A percentile compares a stretch with the other conserved stretches of the same genome.
Conservation (phyloP, 1,140 invertebrate species). For the Wasmannia auropunctata region DNA sequence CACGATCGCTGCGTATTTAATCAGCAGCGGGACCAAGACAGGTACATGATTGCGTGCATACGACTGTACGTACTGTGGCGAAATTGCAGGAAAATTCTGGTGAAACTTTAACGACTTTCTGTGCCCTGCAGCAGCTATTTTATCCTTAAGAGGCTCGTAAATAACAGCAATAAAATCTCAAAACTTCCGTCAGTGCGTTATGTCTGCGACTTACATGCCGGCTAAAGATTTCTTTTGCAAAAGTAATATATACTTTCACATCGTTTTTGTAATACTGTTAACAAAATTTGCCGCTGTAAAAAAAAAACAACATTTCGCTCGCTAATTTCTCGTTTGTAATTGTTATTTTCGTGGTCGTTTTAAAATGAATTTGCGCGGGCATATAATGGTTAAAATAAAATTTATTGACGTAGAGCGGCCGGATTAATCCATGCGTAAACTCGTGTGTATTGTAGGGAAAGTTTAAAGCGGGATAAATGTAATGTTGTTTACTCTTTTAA, state of each 20-base stretch:
- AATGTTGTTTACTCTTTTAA: constrained; percentile 1
- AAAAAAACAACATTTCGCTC: neutral
- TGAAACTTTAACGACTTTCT: constrained; percentile 67
- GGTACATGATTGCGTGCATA: constrained; percentile 17
- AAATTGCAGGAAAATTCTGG: constrained; percentile 43
- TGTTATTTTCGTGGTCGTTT: neutral
- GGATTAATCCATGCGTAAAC: constrained; percentile 7
- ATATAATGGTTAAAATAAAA: neutral
- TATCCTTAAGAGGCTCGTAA: constrained; percentile 55
- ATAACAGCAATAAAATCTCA: constrained; percentile 51
- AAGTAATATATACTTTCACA: constrained; percentile 11
- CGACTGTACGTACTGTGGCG: constrained; percentile 22
- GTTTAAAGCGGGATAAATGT: neutral
- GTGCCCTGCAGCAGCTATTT: constrained; percentile 19
- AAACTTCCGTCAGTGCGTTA: constrained; percentile 25
- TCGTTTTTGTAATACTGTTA: neutral
- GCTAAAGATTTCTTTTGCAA: constrained; percentile 18
- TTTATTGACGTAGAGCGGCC: constrained; percentile 11
- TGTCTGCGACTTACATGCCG: neutral
- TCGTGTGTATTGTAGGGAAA: neutral
- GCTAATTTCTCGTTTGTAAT: neutral
- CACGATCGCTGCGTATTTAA: constrained; percentile 53
- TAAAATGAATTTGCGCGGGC: neutral
- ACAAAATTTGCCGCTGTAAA: neutral
- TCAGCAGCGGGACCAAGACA: constrained; percentile 30